Evolutionary conservation across 1,140 invertebrate genomes (phyloP), one percentile per base, ranked within the genome.

Genomic region (Stegodyphus mimosarum): DNA sequence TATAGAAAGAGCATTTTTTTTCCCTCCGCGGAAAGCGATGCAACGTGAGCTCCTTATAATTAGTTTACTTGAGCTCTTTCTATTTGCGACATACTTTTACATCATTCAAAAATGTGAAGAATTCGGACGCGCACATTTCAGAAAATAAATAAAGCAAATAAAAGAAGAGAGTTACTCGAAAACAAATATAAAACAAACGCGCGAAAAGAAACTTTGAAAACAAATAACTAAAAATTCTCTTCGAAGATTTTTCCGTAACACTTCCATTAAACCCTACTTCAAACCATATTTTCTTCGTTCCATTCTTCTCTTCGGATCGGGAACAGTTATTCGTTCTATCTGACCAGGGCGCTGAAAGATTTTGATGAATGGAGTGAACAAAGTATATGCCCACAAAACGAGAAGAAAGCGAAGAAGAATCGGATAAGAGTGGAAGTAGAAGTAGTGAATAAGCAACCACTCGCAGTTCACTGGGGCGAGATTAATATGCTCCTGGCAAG

Each of bases 401-500:
- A 73, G n/a, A 33, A 69, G 94, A 4, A 95, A 95, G 33, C 9
- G 95, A 17, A 66, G 53, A 70, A 11, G 78, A 81, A 81, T 72
- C 70, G 69, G 78, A 81, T 81, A 81, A 81, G 72, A 81, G 78
- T 70, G 33, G 18, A 18, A 49, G 50, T n/a, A 77, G 18, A 53
- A 50, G 52, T 50, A 72, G 69, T 18, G 6, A 72, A 50, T 60
- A 33, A 75, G 48, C 73, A 77, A 64, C 55, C 67, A 51, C 60
- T 83, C 71, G 48, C 7, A 83, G 80, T 52, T 83, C 63, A 83
- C 55, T 66, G 80, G 70, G 55, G 33, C 80, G 71, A 83, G 80
- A 83, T 83, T 83, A 83, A 83, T 83, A 83, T 83, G 70, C 80
- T 83, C 55, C 64, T 48, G 10, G 70, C 71, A 83, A 83, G 80